phyloP scores from a whole-genome alignment of 2,797 vertebrate species.

The Mormyrus hasselquistii region DNA sequence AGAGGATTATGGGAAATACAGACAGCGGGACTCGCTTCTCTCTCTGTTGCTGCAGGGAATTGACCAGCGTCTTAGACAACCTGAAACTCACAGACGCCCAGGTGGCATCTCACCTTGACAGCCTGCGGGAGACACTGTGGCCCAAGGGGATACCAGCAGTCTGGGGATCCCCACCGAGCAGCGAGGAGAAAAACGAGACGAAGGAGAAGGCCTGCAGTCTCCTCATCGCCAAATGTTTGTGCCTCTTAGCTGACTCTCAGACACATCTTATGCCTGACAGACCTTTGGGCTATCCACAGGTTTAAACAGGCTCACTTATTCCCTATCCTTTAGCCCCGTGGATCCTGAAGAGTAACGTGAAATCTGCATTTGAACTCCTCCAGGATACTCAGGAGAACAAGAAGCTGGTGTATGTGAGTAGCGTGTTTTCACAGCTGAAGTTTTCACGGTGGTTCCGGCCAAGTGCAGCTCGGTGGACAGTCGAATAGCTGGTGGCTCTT shows the following conservation, averaged over 20 bases:
- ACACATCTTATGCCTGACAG: background rate
- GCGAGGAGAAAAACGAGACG: conserved; percentile 51
- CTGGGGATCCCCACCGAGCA: conserved; percentile 32
- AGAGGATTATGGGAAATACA: background rate
- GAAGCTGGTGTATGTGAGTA: conserved; percentile 64
- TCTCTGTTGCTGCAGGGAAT: conserved; percentile 46
- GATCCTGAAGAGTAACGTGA: conserved; percentile 54
- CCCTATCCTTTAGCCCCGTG: conserved; percentile 48
- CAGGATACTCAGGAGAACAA: conserved; percentile 65
- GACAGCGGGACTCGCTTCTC: background rate
- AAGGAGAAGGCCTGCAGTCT: conserved; percentile 55
- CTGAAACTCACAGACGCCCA: conserved; percentile 58
- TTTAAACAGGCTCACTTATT: background rate
- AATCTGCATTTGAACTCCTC: conserved; percentile 60
- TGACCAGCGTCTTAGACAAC: conserved; percentile 58
- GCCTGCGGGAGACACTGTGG: conserved; percentile 54
- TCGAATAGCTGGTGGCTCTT: background rate
- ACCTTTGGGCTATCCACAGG: background rate
- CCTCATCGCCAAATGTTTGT: conserved; percentile 57
- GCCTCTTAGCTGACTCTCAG: background rate
- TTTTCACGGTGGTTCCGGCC: background rate
- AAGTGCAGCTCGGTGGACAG: background rate
- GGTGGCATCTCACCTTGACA: conserved; percentile 55
- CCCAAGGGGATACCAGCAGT: conserved; percentile 35
- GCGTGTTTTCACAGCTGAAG: background rate